These are phyloP conservation scores for Rhagoletis pomonella DNA, from an alignment of 1,140 invertebrate species.

Conservation along the genomic window DNA sequence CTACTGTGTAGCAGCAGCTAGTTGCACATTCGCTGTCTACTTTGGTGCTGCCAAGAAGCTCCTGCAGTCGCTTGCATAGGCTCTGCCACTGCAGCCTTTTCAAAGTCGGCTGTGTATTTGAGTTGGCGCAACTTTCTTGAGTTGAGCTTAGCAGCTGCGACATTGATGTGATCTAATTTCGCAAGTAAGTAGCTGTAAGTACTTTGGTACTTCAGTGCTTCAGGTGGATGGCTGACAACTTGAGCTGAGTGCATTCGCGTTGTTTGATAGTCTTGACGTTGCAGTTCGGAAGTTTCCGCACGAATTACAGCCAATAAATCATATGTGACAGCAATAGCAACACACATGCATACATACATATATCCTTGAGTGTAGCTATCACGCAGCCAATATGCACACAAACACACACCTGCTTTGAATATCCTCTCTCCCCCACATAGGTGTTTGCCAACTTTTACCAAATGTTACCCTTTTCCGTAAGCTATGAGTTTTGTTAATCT, in stretches of 20 bases:
- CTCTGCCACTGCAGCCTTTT: conserved; percentile 20
- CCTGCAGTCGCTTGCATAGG: conserved; percentile 15
- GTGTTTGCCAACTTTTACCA: not conserved
- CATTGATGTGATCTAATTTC: conserved; percentile 51
- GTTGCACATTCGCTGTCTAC: not conserved
- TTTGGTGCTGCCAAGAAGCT: not conserved
- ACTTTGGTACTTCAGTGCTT: conserved; percentile 3
- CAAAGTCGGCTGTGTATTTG: not conserved
- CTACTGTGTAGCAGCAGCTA: not conserved
- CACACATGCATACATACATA: not conserved
- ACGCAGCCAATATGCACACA: not conserved
- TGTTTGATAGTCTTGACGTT: conserved; percentile 9
- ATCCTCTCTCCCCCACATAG: not conserved
- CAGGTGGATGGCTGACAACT: not conserved
- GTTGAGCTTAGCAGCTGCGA: conserved; percentile 15
- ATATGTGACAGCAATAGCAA: conserved; percentile 2
- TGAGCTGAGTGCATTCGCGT: not conserved
- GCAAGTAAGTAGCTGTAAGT: conserved; percentile 45
- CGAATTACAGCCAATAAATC: conserved; percentile 40
- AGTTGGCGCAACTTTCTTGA: not conserved
- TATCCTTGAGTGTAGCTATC: no score
- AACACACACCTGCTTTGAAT: not conserved
- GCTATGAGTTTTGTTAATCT: not conserved
- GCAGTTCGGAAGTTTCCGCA: conserved; percentile 26
- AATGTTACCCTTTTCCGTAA: conserved; percentile 1